phyloP scores from a whole-genome alignment of 1,140 invertebrate genomes.

The Drosophila murphyi region DNA sequence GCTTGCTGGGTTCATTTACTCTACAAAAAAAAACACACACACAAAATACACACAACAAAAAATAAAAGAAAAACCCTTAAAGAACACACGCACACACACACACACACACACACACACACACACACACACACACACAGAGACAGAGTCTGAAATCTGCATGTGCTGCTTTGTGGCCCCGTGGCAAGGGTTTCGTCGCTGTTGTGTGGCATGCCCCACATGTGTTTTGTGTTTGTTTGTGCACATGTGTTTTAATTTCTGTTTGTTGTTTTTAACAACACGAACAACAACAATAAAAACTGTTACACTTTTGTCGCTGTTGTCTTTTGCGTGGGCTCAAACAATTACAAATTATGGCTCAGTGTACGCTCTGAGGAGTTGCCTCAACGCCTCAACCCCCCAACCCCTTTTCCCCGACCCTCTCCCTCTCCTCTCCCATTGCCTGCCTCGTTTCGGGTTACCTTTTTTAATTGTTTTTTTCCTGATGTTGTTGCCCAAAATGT shows the following conservation, averaged over 20 bases:
- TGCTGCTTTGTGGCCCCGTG: slow-evolving; percentile 24
- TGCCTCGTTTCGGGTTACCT: slow-evolving; percentile 66
- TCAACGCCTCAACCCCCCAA: neutral
- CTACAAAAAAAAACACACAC: slow-evolving; percentile 49
- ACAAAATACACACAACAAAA: slow-evolving; percentile 20
- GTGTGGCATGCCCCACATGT: slow-evolving; percentile 61
- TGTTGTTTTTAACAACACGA: slow-evolving; percentile 69
- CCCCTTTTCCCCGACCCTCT: neutral
- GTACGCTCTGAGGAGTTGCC: slow-evolving; percentile 25
- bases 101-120: slow-evolving; percentile 29
- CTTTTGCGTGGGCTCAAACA: slow-evolving; percentile 74
- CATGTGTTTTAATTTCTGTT: slow-evolving; percentile 83
- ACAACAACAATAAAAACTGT: slow-evolving; percentile 69
- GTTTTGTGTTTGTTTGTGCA: slow-evolving; percentile 65
- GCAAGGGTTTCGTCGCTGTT: slow-evolving; percentile 47
- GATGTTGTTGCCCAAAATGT: slow-evolving; percentile 13
- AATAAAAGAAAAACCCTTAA: slow-evolving; percentile 43
- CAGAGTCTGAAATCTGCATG: slow-evolving; percentile 34
- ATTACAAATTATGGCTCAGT: slow-evolving; percentile 77
- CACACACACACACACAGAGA: slow-evolving; percentile 2
- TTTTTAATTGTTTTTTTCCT: slow-evolving; percentile 68
- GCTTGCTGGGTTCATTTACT: slow-evolving; percentile 82
- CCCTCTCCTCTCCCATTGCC: neutral
- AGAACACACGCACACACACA: slow-evolving; percentile 15
- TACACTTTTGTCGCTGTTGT: slow-evolving; percentile 64